These are phyloP conservation scores for Onchidella celtica DNA, from an alignment of 2,888 invertebrate species.

Conservation along the genomic window DNA sequence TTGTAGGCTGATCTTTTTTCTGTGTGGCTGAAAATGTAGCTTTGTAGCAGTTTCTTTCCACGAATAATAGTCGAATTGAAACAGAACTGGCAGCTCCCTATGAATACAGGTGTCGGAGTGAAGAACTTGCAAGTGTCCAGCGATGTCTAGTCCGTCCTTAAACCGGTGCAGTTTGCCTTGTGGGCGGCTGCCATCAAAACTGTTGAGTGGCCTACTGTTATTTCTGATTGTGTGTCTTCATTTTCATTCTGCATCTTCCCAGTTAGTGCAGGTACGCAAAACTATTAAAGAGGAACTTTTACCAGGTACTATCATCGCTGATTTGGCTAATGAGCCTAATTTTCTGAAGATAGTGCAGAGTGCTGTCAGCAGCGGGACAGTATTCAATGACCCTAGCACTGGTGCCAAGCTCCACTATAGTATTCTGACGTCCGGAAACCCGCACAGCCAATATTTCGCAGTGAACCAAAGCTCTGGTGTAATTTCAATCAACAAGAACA, in stretches of 20 bases:
- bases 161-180: neutral
- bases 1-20: too few species aligned
- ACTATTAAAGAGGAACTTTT: slow-evolving; percentile 51
- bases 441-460: slow-evolving; percentile 45
- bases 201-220: neutral
- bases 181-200: neutral
- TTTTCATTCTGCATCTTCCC: neutral
- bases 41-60: too few species aligned
- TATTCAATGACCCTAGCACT: neutral
- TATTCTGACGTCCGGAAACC: slow-evolving; percentile 49
- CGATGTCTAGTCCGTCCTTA: neutral
- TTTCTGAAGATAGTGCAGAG: neutral
- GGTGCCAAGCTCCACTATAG: slow-evolving; percentile 37
- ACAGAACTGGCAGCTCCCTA: too few species aligned
- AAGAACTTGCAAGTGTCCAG: too few species aligned
- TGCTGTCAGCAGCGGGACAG: neutral
- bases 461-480: slow-evolving; percentile 37
- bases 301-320: slow-evolving; percentile 40
- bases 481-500: slow-evolving; percentile 32
- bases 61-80: too few species aligned
- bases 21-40: too few species aligned
- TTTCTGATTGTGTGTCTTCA: neutral
- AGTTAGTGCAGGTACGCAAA: slow-evolving; percentile 37
- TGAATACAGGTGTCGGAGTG: too few species aligned
- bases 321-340: slow-evolving; percentile 47